Evolutionary conservation across 2,113 vertebrate genomes (phyloP).

Genomic region (Penelope pileata): DNA sequence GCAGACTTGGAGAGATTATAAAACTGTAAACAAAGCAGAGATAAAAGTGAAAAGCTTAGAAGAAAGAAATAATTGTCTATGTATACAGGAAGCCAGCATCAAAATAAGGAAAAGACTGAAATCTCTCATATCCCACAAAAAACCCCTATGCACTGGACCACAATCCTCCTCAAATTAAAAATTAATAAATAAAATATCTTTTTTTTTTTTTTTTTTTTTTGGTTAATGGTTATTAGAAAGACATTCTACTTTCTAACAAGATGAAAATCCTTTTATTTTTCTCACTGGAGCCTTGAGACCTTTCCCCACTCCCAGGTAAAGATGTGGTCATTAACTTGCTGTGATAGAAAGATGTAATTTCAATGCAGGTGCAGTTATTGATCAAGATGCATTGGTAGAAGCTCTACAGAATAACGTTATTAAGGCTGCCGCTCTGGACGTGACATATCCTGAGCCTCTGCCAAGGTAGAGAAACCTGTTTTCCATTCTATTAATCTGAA

Average conservation of each 20-base stretch:
- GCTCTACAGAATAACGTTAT: conserved; percentile 80
- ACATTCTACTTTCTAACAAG: background rate
- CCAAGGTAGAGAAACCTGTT: conserved; percentile 75
- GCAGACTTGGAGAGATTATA: background rate
- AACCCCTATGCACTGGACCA: background rate
- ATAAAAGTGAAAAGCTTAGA: background rate
- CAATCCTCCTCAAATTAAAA: background rate
- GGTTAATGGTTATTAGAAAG: background rate
- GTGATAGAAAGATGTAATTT: background rate
- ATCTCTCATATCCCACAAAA: background rate
- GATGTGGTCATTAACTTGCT: accelerated
- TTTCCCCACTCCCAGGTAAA: background rate
- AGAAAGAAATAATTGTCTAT: background rate
- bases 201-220: background rate
- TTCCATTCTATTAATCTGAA: background rate
- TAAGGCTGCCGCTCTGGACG: conserved; percentile 79
- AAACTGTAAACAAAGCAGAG: background rate
- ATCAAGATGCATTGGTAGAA: conserved; percentile 83
- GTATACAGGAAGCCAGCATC: background rate
- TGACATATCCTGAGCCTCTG: conserved; percentile 84
- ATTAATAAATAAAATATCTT: background rate
- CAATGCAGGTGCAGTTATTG: conserved; percentile 79
- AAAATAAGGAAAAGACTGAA: background rate
- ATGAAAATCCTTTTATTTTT: background rate
- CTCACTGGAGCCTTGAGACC: background rate